Evolutionary conservation across 2,888 invertebrate species (phyloP), one percentile per base, ranked within the genome.

Genomic region (Phoenoteleia sp.): DNA sequence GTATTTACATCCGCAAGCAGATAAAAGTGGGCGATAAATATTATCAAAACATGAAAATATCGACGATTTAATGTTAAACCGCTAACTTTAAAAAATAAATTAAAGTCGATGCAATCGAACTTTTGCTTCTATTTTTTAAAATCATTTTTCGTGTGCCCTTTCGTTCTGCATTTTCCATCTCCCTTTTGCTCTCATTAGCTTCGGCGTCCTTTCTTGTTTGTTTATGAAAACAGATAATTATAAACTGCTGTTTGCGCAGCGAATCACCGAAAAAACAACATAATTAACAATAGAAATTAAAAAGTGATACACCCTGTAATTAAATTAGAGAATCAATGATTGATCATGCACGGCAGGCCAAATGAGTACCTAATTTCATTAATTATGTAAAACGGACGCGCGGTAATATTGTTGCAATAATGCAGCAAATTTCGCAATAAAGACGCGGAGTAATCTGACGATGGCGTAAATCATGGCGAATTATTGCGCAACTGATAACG

Each of bases 41-140:
- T 42, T 29, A 71, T 45, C 33, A 71, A 29, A 62, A 52, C 52
- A 52, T 27, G 49, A n/a, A 2, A 27, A 17, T 17, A 47, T 33
- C 25, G 52, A 62, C 52, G 52, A 74, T 62, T 62, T 45, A 36
- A 39, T 21, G 62, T 21, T 74, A 62, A 60, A 74, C 21, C 17
- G 62, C 52, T 62, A 52, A 42, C 39, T 62, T 27, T 39, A 25
- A 39, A 45, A 74, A 74, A 74, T 74, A 74, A 62, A 52, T 49
- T 54, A 42, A 52, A 39, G 6, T 2, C 42, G 58, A 64, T 75
- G 54, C 64, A 45, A 75, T 75, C 64, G 49, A n/a, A 6, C 21
- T 47, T 47, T 47, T 15, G 15, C 39, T 39, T 15, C n/a, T 39
- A 3, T 39, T 39, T 15, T 39, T 39, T 2, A 15, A 15, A 39